Evolutionary conservation across 64 coral and sea anemone species (phyloP).

Genomic region (Pocillopora damicornis): DNA sequence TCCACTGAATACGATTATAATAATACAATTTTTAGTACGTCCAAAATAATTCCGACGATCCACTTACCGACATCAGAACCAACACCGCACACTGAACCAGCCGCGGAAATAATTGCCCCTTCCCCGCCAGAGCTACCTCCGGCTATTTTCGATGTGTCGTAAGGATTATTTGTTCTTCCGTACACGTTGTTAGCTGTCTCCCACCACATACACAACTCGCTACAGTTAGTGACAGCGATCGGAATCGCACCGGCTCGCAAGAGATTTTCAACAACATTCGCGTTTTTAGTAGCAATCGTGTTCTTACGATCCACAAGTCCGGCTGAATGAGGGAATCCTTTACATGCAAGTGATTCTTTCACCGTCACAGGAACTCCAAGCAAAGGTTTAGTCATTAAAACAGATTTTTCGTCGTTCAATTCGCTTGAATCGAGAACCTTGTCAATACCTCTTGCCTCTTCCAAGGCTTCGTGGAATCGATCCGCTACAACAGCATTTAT

Average conservation of each 20-base stretch:
- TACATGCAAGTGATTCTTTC: conserved; percentile 77
- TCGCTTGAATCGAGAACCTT: conserved; percentile 52
- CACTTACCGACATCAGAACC: conserved; percentile 86
- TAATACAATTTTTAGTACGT: background rate
- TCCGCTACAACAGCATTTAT: conserved; percentile 75
- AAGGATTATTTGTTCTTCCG: conserved; percentile 78
- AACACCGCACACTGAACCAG: conserved; percentile 79
- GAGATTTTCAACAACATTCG: conserved; percentile 66
- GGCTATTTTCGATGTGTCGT: conserved; percentile 68
- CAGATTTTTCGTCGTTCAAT: conserved; percentile 34
- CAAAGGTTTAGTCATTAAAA: conserved; percentile 51
- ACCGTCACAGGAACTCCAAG: conserved; percentile 75
- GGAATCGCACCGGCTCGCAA: conserved; percentile 64
- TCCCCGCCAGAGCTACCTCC: conserved; percentile 87
- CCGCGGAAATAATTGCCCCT: conserved; percentile 79
- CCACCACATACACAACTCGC: conserved; percentile 89
- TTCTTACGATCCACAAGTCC: conserved; percentile 76
- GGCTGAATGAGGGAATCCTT: conserved; percentile 64
- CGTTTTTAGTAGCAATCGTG: conserved; percentile 49
- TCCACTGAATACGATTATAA: no score
- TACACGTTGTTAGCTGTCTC: conserved; percentile 81
- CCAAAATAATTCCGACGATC: background rate
- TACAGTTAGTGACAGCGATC: conserved; percentile 88
- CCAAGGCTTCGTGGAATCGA: conserved; percentile 62
- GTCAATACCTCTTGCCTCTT: conserved; percentile 75